Percentiles rank a stretch among this genome's conserved stretches.
These are phyloP conservation scores for Diplosoma virens DNA, from an alignment of 23 tunicate genomes.

Conservation along the genomic window DNA sequence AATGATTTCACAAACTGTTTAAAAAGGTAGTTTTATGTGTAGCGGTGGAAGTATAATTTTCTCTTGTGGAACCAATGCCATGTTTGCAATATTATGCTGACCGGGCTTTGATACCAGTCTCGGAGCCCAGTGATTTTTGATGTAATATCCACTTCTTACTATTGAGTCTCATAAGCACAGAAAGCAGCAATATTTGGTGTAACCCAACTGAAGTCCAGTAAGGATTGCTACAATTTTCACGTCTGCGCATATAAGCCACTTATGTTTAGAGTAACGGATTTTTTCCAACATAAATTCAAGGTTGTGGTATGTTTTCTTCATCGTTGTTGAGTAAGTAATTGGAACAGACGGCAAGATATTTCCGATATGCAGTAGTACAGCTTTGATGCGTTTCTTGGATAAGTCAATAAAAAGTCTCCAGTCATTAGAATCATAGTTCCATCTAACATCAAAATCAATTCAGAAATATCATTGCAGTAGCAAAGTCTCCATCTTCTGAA, in stretches of 20 bases:
- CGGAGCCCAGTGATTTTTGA: not conserved
- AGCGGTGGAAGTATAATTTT: slow-evolving; percentile 18
- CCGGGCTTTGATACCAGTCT: not conserved
- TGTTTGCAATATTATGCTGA: not conserved
- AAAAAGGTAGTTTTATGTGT: slow-evolving; percentile 12
- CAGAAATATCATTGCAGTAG: slow-evolving; percentile 18
- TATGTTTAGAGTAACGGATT: not conserved
- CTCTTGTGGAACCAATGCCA: slow-evolving; percentile 8
- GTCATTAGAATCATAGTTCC: not conserved
- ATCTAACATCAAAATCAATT: not conserved
- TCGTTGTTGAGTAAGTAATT: slow-evolving; percentile 4
- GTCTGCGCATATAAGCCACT: slow-evolving; percentile 11
- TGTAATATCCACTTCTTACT: slow-evolving; percentile 11
- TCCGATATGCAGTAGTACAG: not conserved
- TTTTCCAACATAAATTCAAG: slow-evolving; percentile 1
- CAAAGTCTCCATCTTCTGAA: slow-evolving; percentile 10
- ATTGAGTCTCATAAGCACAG: slow-evolving; percentile 20
- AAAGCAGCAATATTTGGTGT: slow-evolving; percentile 24
- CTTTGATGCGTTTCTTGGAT: too few species aligned
- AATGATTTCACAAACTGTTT: slow-evolving; percentile 27
- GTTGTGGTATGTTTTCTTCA: slow-evolving; percentile 1
- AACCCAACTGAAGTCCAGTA: slow-evolving; percentile 5
- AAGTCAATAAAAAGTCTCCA: slow-evolving; percentile 4
- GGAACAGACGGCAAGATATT: slow-evolving; percentile 2
- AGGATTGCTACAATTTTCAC: slow-evolving; percentile 1